phyloP scores from a whole-genome alignment of 2,113 vertebrate genomes.

The Fregata magnificens region DNA sequence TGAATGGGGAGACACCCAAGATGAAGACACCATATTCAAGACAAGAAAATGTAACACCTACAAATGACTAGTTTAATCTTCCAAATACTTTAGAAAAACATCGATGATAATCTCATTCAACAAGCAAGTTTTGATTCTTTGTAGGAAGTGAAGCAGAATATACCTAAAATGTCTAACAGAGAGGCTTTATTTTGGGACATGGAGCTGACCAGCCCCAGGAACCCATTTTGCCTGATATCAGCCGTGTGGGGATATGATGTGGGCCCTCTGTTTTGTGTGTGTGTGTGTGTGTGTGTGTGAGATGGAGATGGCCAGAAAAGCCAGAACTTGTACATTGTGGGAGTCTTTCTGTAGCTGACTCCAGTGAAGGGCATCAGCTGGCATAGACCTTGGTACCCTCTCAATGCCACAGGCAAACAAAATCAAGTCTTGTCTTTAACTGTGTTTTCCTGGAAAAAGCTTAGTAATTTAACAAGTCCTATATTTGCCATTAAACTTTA shows the following conservation, averaged over 20 bases:
- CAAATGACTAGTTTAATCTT: neutral
- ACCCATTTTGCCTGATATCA: neutral
- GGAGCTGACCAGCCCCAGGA: neutral
- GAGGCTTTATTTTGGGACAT: neutral
- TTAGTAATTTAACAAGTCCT: neutral
- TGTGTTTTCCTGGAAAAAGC: neutral
- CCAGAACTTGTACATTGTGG: rapidly evolving
- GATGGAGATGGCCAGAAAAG: neutral
- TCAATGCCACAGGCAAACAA: neutral
- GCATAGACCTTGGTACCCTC: neutral
- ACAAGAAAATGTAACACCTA: neutral
- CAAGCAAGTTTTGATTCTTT: neutral
- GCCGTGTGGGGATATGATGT: rapidly evolving
- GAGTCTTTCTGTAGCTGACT: neutral
- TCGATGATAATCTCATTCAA: neutral
- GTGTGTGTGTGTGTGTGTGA: rapidly evolving
- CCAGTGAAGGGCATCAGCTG: neutral
- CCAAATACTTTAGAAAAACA: neutral
- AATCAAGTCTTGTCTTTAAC: neutral
- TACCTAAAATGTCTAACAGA: neutral
- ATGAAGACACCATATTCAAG: neutral
- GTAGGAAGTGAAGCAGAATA: neutral
- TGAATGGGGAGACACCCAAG: neutral
- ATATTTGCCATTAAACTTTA: neutral
- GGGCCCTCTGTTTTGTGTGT: neutral